Evolutionary conservation across 2,888 invertebrate species (phyloP), one percentile per base, ranked within the genome.

Genomic region (Troilus luridus): DNA sequence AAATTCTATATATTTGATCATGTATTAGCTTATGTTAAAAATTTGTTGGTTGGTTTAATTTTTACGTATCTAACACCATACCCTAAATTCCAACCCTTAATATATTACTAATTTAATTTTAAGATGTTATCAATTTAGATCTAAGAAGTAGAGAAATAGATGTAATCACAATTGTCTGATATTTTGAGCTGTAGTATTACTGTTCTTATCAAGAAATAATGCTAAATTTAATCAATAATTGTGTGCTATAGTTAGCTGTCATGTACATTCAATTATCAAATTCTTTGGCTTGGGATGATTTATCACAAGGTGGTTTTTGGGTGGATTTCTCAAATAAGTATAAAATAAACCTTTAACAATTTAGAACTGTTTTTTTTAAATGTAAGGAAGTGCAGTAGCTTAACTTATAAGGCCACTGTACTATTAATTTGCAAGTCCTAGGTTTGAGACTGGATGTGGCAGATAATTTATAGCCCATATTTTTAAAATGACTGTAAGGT

Each of bases 281-380:
- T 64, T 10, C 3, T 64, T 64, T 64, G n/a, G 11, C 12, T 64
- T 64, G 10, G 2, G 10, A 64, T 64, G 64, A 64, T 64, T 64
- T 62, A 11, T 64, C 64, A 64, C 64, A 64, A 64, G 64, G 64
- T 64, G 64, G 64, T 64, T 64, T 64, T 64, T 64, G 64, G 64
- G 64, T n/a, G 10, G 12, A 62, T 64, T 64, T 64, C 64, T 64
- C n/a, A n/a, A n/a, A n/a, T 64, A 41, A 41, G n/a, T 62, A 21
- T 3, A 21, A 21, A 21, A 62, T 62, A 21, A 21, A 7, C 7
- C 6, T 62, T 62, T 21, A 21, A 6, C 9, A 6, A 62, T 62
- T 64, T 64, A n/a, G 3, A n/a, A 64, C 19, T 62, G 9, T 64
- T 64, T n/a, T n/a, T 64, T 41, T 1, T 3, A 41, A 41, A 41